Evolutionary conservation across 2,113 vertebrate species (phyloP).

Genomic region (Nicator chloris): DNA sequence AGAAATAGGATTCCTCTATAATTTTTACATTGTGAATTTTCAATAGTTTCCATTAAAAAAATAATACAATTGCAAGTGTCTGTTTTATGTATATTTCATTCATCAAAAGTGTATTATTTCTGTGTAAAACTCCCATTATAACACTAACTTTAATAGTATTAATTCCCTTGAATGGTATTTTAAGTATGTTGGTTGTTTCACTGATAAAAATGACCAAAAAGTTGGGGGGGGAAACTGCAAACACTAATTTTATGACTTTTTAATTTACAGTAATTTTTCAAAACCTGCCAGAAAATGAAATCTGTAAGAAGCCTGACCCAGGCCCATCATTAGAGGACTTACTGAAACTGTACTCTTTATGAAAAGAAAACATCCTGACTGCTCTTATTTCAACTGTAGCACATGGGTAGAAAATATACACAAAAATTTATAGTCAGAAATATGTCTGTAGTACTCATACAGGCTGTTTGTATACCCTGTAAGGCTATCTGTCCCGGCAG

Average conservation of each 20-base stretch:
- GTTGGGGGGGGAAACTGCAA: accelerated
- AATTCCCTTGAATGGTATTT: not conserved
- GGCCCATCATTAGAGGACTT: not conserved
- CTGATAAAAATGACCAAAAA: not conserved
- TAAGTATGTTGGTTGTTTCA: not conserved
- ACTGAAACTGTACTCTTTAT: not conserved
- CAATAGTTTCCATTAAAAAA: not conserved
- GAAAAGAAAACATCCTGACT: not conserved
- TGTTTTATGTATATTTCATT: not conserved
- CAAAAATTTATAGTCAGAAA: not conserved
- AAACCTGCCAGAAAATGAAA: not conserved
- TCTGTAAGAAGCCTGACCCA: not conserved
- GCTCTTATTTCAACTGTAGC: not conserved
- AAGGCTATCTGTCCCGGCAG: not conserved
- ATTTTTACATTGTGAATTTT: not conserved
- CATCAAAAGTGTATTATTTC: not conserved
- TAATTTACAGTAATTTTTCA: not conserved
- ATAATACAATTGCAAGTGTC: not conserved
- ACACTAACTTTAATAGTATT: not conserved
- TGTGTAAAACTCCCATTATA: not conserved
- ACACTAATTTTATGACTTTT: not conserved
- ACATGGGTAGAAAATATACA: not conserved
- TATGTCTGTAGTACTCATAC: not conserved
- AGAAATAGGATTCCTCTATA: not conserved
- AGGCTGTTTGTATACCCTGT: not conserved